Percentiles rank a stretch among this genome's conserved stretches.
phyloP scores from a whole-genome alignment of 2,113 vertebrate genomes.

The Nesospiza acunhae region DNA sequence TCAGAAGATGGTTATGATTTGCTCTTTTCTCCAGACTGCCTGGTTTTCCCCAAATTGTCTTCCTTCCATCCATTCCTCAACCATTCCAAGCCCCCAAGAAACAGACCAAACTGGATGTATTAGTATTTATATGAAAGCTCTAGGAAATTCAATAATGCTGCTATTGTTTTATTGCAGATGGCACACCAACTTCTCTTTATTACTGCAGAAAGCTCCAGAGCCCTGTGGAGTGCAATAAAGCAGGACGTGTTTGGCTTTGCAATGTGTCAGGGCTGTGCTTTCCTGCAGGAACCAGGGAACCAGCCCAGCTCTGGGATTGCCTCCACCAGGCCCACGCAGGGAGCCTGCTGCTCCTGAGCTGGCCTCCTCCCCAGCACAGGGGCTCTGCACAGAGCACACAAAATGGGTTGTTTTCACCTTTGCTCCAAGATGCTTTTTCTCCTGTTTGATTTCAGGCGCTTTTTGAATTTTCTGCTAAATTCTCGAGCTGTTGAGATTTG shows the following conservation, averaged over 20 bases:
- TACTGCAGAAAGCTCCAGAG: constrained; percentile 71
- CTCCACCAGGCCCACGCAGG: not conserved
- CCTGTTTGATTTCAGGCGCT: not conserved
- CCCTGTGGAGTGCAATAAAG: constrained; percentile 67
- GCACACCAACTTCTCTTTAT: constrained; percentile 70
- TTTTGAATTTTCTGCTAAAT: not conserved
- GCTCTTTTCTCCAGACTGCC: not conserved
- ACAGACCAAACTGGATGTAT: constrained; percentile 2
- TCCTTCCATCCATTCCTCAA: not conserved
- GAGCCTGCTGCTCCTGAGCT: not conserved
- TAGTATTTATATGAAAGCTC: constrained; percentile 54
- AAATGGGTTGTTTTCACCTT: not conserved
- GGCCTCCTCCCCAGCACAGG: not conserved
- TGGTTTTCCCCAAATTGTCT: not conserved
- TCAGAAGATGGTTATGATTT: not conserved
- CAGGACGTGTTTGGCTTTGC: constrained; percentile 50
- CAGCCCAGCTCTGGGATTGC: constrained; percentile 13
- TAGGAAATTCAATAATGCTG: constrained; percentile 61
- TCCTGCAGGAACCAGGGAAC: not conserved
- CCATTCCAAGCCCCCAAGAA: constrained; percentile 3
- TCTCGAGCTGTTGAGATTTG: not conserved
- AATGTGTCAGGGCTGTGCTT: constrained; percentile 56
- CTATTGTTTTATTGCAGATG: constrained; percentile 70
- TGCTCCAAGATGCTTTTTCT: not conserved
- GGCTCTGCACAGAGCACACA: not conserved